Conservation (phyloP, 2,113 vertebrate genomes). For the Nesogale talazaci region DNA sequence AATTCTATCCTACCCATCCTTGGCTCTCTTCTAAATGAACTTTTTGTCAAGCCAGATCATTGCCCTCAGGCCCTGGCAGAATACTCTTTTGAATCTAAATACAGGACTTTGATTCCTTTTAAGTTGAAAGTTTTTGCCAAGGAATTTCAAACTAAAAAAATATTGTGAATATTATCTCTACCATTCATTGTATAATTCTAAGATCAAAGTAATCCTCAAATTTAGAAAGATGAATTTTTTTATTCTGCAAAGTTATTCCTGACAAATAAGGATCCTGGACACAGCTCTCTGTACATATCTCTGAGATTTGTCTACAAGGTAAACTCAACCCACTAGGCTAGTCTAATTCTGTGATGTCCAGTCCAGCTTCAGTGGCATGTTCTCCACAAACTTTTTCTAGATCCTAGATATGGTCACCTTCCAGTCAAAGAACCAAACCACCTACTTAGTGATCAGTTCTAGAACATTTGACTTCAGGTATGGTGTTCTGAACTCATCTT, state of each 20-base stretch:
- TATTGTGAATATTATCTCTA: too few relatives aligned
- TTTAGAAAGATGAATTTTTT: not conserved
- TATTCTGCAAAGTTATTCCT: not conserved
- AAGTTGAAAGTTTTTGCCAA: not conserved
- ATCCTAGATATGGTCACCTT: not conserved
- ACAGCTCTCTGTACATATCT: not conserved
- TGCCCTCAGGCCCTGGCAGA: not conserved
- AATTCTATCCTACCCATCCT: not conserved
- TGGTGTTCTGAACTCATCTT: not conserved
- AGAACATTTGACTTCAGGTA: not conserved
- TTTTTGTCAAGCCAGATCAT: not conserved
- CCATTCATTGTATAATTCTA: not conserved
- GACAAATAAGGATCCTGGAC: not conserved
- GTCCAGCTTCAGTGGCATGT: not conserved
- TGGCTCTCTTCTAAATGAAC: not conserved
- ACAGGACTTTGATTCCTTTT: not conserved
- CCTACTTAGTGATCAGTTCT: not conserved
- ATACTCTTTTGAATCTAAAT: not conserved
- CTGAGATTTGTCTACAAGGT: not conserved
- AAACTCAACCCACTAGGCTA: not conserved
- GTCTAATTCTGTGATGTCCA: not conserved
- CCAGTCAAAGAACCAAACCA: not conserved
- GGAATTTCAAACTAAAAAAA: too few relatives aligned
- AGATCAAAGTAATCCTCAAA: not conserved
- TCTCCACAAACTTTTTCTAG: not conserved